phyloP scores from a whole-genome alignment of 1,140 invertebrate genomes.

The Adelges cooleyi region DNA sequence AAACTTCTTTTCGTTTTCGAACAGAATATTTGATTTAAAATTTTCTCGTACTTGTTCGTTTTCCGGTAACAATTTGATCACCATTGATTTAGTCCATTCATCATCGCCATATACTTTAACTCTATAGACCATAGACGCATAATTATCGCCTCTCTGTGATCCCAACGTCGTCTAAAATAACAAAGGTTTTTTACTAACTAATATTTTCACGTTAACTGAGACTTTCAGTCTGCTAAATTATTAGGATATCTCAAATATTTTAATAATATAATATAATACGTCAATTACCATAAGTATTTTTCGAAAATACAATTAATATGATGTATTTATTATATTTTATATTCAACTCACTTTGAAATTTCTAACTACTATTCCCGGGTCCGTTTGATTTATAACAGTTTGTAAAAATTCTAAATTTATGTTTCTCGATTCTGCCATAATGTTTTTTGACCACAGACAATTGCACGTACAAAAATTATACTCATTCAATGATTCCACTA shows the following conservation, averaged over 20 bases:
- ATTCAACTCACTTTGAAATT: neutral
- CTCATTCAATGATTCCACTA: neutral
- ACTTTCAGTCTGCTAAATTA: too few relatives aligned
- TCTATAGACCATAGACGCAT: slow-evolving; percentile 58
- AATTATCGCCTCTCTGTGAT: slow-evolving; percentile 57
- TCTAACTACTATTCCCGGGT: neutral
- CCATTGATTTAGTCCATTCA: slow-evolving; percentile 49
- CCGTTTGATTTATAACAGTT: neutral
- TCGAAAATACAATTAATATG: too few relatives aligned
- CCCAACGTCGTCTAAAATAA: slow-evolving; percentile 48
- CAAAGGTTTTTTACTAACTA: too few relatives aligned
- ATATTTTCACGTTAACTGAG: too few relatives aligned
- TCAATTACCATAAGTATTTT: too few relatives aligned
- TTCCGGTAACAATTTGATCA: slow-evolving; percentile 57
- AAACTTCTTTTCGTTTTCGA: slow-evolving; percentile 58
- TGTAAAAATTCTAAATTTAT: slow-evolving; percentile 2
- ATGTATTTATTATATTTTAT: too few relatives aligned
- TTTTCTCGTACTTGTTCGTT: slow-evolving; percentile 49
- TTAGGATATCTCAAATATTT: too few relatives aligned
- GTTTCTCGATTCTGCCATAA: neutral
- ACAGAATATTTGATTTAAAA: slow-evolving; percentile 55
- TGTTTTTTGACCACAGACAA: too few relatives aligned
- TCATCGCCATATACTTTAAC: slow-evolving; percentile 46
- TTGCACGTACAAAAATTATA: too few relatives aligned
- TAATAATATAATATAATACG: too few relatives aligned